These are phyloP conservation scores for pig (Sus scrofa) DNA, from an alignment of 2,113 vertebrate genomes.

Conservation along the genomic window T2T-Sscrofa CM000812.6:210189001-210189500, in stretches of 20 bases:
- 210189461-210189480: slow-evolving; percentile 99
- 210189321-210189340: slow-evolving; percentile 77
- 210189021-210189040: background rate
- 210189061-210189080: background rate
- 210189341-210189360: slow-evolving; percentile 54
- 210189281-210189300: slow-evolving; percentile 70
- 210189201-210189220: background rate
- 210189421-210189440: slow-evolving; percentile 99
- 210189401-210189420: slow-evolving; percentile 98
- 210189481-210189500: slow-evolving; percentile 97
- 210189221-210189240: slow-evolving; percentile 50
- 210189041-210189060: background rate
- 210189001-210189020: slow-evolving; percentile 6
- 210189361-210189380: slow-evolving; percentile 71
- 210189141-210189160: background rate
- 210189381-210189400: slow-evolving; percentile 92
- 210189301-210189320: slow-evolving; percentile 77
- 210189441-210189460: slow-evolving; percentile 99
- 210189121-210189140: background rate
- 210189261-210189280: slow-evolving; percentile 72
- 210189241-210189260: slow-evolving; percentile 57
- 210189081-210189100: background rate
- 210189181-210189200: background rate
- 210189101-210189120: background rate
- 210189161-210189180: background rate